Evolutionary conservation across 1,140 invertebrate species (phyloP), one percentile per base, ranked within the genome.

Genomic region (Doryteuthis pealeii): DNA sequence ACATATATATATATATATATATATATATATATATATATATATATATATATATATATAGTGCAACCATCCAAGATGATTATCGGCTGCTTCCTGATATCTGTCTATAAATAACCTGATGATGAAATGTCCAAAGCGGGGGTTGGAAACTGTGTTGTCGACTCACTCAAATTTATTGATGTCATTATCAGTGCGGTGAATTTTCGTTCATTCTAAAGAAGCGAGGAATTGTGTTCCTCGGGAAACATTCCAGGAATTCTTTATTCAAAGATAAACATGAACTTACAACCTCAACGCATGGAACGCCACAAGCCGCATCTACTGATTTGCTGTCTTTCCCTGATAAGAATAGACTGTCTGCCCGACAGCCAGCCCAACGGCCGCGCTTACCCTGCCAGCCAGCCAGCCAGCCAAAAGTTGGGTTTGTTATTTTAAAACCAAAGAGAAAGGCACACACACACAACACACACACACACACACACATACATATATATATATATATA

Each of bases 11-110:
- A 70, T 35, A 70, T 70, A 70, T 70, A 35, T 31, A 35, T 70
- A 35, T 70, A 28, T 70, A 70, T 70, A 35, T 70, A 31, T 31
- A 35, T 70, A 70, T 70, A 70, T 70, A 31, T 70, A 45, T 71
- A 40, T 40, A 40, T 40, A 40, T 40, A 40, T 40, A 40, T 40
- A 40, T 40, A 40, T 40, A 40, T 40, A 35, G n/a, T n/a, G n/a
- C 18, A 35, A 22, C 10, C 18, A 45, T 35, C 10, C 43, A 71
- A 22, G 45, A 15, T 40, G 35, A 40, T n/a, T 40, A 40, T 40
- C 35, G 35, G 35, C 35, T 40, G 10, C 10, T 40, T 40, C 35
- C 10, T 40, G 35, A 40, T 10, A 40, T 40, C 35, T 10, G 35
- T 40, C 35, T 40, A 40, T 40, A 40, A 40, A 40, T 40, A 40